Evolutionary conservation across 2,888 invertebrate genomes (phyloP).

Genomic region (Stenoptilia bipunctidactyla): DNA sequence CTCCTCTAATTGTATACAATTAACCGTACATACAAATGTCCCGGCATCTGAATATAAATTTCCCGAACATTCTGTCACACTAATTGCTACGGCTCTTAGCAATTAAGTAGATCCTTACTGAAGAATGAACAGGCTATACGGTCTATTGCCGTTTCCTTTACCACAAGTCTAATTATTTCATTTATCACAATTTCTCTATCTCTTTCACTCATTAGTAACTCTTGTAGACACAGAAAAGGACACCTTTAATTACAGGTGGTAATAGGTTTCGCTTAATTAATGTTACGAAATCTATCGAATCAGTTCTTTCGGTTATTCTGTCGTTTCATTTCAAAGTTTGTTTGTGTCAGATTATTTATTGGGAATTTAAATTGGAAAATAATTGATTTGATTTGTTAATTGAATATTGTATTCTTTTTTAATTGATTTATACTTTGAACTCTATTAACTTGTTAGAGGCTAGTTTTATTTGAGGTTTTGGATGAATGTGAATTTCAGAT

Average conservation of each 20-base stretch:
- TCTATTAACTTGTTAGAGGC: too few species aligned
- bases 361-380: too few species aligned
- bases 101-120: slow-evolving; percentile 37
- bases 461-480: too few species aligned
- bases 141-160: slow-evolving; percentile 49
- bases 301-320: background rate
- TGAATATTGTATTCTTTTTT: too few species aligned
- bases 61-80: slow-evolving; percentile 22
- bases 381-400: too few species aligned
- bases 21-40: too few species aligned
- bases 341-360: too few species aligned
- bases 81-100: slow-evolving; percentile 37
- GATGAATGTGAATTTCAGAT: too few species aligned
- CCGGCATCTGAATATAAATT: background rate
- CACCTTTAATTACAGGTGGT: background rate
- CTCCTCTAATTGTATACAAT: too few species aligned
- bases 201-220: background rate
- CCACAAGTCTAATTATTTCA: slow-evolving; percentile 17
- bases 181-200: background rate
- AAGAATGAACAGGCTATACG: slow-evolving; percentile 47
- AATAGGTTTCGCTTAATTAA: background rate
- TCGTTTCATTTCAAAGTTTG: background rate
- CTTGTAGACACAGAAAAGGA: background rate
- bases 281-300: background rate
- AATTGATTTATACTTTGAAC: too few species aligned